Base-by-base conservation (phyloP, 2,797 vertebrate species). In the Adelosebastes latens region DNA sequence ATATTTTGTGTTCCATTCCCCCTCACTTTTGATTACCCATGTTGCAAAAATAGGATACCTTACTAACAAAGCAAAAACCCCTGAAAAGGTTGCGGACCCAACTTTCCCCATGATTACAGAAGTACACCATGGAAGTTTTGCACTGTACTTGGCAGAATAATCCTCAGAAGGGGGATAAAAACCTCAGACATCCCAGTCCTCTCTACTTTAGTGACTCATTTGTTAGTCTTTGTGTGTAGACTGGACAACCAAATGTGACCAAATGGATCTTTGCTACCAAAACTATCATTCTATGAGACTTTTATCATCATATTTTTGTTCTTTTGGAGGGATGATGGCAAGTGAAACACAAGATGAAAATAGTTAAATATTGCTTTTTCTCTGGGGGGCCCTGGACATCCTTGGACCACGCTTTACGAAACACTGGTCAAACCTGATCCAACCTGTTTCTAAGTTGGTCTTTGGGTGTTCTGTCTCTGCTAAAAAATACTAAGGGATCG, bases 1-100 rank as follows among this genome's bases (percentile, higher is more conserved):
- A 68, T 82, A 20, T 63, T 64, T 55, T 63, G 34, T 70, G 29
- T 59, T 81, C 74, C n/a, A 78, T 20, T 68, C 39, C 11, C 27
- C 63, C 22, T 75, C 20, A 27, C 63, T 87, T 69, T 29, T 63
- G 11, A 56, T 49, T 25, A 24, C 53, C n/a, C 34, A 53, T 39
- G 11, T 67, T 56, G n/a, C 18, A 71, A 79, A 34, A 53, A 65
- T 25, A 73, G n/a, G 8, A 66, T 6, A 53, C 27, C 5, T 69
- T 20, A 73, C 9, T 18, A 65, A 24, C 8, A 53, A 75, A 69
- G 13, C 16, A 71, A 77, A 83, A 59, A 9, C 36, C 36, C 34
- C 7, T 34, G 3, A 42, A 60, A 71, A 31, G 6, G 2, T 61
- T 34, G 14, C 1, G 5, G 18, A 31, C 14, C 25, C 14, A 31